Evolutionary conservation across 2,888 invertebrate genomes (phyloP).

Genomic region (Hypsopygia costalis): DNA sequence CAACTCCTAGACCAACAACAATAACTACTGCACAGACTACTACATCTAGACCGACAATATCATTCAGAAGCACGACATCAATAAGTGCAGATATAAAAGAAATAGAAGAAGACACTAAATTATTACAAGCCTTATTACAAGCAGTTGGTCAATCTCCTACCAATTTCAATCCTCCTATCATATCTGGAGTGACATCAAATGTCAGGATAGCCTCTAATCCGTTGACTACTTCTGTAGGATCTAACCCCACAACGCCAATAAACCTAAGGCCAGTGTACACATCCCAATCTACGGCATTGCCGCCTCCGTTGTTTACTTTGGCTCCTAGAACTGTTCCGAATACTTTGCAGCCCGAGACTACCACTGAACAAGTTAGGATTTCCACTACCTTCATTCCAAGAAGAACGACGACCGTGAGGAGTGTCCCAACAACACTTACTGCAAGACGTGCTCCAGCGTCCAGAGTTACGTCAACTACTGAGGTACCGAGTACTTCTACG

Average conservation of each 20-base stretch:
- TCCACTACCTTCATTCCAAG: slow-evolving; percentile 61
- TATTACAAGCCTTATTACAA: slow-evolving; percentile 67
- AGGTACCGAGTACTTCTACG: slow-evolving; percentile 66
- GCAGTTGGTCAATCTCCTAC: slow-evolving; percentile 53
- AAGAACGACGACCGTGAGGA: slow-evolving; percentile 41
- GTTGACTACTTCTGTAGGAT: slow-evolving; percentile 53
- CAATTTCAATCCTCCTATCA: slow-evolving; percentile 46
- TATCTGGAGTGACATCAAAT: slow-evolving; percentile 66
- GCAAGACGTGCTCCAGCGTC: slow-evolving; percentile 38
- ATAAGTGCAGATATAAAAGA: slow-evolving; percentile 56
- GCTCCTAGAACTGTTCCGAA: slow-evolving; percentile 49
- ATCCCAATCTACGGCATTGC: slow-evolving; percentile 35
- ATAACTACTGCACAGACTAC: slow-evolving; percentile 31
- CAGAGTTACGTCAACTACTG: slow-evolving; percentile 52
- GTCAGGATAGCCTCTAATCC: slow-evolving; percentile 66
- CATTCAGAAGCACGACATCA: slow-evolving; percentile 34
- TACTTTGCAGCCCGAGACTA: slow-evolving; percentile 47
- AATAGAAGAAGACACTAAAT: slow-evolving; percentile 61
- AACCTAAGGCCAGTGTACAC: slow-evolving; percentile 58
- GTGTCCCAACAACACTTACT: slow-evolving; percentile 29
- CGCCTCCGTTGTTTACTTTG: slow-evolving; percentile 40
- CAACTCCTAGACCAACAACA: slow-evolving; percentile 29
- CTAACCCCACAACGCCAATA: slow-evolving; percentile 59
- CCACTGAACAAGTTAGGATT: slow-evolving; percentile 51
- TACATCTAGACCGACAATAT: slow-evolving; percentile 31